A percentile compares a stretch with the other conserved stretches of the same genome.
These are phyloP conservation scores for Macaca nemestrina DNA, from an alignment of 2,113 vertebrate species.

Conservation along the genomic window DNA sequence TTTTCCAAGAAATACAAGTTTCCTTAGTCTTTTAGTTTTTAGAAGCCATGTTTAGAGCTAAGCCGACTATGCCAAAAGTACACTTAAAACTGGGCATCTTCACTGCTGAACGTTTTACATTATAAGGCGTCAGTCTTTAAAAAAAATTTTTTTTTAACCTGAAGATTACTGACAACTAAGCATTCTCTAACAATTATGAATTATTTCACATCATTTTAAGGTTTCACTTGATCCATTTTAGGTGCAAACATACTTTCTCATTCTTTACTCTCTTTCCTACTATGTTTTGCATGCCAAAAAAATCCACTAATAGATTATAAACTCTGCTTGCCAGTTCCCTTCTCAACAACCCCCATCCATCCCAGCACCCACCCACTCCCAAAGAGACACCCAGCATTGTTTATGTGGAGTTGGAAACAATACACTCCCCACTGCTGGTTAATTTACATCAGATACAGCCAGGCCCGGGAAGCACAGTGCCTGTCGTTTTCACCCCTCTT, in stretches of 20 bases:
- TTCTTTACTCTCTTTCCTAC: background rate
- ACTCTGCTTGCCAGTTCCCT: background rate
- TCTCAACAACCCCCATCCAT: background rate
- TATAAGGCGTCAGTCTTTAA: background rate
- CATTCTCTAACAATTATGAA: constrained; percentile 12
- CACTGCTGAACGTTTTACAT: background rate
- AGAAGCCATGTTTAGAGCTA: constrained; percentile 33
- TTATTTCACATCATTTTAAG: constrained; percentile 16
- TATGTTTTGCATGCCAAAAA: background rate
- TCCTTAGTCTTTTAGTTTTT: background rate
- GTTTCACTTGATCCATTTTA: constrained; percentile 17
- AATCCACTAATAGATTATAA: background rate
- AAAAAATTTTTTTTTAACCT: background rate
- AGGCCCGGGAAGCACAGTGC: background rate
- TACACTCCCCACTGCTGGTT: background rate
- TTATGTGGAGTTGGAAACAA: constrained; percentile 10
- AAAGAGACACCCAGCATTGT: background rate
- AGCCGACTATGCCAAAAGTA: constrained; percentile 49
- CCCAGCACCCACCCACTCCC: background rate
- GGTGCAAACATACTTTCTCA: background rate
- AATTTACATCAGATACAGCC: constrained; percentile 12
- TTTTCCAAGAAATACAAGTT: constrained; percentile 10
- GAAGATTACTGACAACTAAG: background rate
- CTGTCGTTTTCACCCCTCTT: background rate
- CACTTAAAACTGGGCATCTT: background rate